Conservation (phyloP, 2,113 vertebrate species). For the Phyllopteryx taeniolatus region DNA sequence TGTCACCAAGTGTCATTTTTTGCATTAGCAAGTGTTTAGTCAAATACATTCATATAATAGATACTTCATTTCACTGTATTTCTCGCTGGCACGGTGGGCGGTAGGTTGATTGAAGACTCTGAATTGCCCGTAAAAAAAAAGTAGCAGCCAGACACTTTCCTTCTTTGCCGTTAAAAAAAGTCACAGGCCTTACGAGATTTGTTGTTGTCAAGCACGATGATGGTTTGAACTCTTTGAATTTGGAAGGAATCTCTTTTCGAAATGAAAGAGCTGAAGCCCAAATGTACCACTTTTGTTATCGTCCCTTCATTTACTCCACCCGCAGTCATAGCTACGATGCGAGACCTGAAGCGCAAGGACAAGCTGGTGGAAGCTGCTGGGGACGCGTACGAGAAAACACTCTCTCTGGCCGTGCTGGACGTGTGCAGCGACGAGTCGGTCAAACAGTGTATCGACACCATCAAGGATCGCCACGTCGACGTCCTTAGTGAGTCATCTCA, state of each 20-base stretch:
- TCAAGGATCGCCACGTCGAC: conserved; percentile 77
- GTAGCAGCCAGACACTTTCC: too few species aligned
- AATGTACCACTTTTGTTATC: neutral
- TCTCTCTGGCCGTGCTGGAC: conserved; percentile 79
- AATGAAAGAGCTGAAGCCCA: neutral
- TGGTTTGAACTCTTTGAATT: neutral
- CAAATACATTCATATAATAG: too few species aligned
- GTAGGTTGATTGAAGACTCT: too few species aligned
- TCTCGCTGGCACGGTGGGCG: too few species aligned
- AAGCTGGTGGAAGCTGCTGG: conserved; percentile 79
- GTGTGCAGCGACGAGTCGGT: conserved; percentile 82
- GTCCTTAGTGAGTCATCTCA: conserved; percentile 76
- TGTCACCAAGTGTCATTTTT: neutral
- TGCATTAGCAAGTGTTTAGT: too few species aligned
- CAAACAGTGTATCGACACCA: conserved; percentile 72
- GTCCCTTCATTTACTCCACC: neutral
- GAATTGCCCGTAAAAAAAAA: too few species aligned
- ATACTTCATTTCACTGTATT: too few species aligned
- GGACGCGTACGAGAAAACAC: conserved; percentile 71
- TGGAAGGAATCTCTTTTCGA: neutral
- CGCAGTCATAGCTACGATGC: conserved; percentile 87
- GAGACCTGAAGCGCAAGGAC: conserved; percentile 79
- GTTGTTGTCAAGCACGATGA: neutral
- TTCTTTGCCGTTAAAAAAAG: too few species aligned
- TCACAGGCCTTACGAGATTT: too few species aligned